Evolutionary conservation across 2,888 invertebrate species (phyloP), one percentile per base, ranked within the genome.

Genomic region (Scaptomyza caliginosa): DNA sequence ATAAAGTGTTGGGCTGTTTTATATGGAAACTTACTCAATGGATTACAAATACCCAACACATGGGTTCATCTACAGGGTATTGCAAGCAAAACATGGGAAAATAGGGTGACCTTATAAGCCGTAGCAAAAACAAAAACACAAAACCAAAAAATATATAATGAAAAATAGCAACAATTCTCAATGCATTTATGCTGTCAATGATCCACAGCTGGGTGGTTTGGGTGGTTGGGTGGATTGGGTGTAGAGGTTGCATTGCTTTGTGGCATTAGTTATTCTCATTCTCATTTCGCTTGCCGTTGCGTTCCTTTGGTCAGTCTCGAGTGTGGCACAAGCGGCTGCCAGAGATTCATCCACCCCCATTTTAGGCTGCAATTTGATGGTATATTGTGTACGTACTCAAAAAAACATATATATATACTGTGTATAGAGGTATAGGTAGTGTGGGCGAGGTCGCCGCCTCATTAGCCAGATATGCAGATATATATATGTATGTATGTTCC

Each of bases 361-460:
- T 49, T 49, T 40, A 40, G 55, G 19, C 36, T 34, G 71, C 50
- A 55, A 51, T 45, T 51, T 39, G 56, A 49, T 49, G 40, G 56
- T 24, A 65, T 49, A 65, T 49, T 65, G 65, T 65, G 55, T 42
- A 2, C 24, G 30, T 23, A 23, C 23, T 5, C n/a, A n/a, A n/a
- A 23, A 6, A 23, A 6, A 6, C 7, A 5, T 23, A 6, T 23
- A 23, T 23, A 23, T 4, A 23, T 23, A 23, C 0, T n/a, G 4
- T 23, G 7, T 4, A 23, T 17, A 13, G 13, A 42, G 16, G 24
- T 42, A 17, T 17, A 24, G 16, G 50, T 40, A 23, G 16, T 23
- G 54, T 71, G 67, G 58, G 64, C 72, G 86, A 85, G 81, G 80
- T 68, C 80, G 67, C 49, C 71, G 71, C 56, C 86, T 86, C 79